Evolutionary conservation across 2,113 vertebrate genomes (phyloP), one percentile per base, ranked within the genome.

Genomic region (Poeciliopsis retropinna): DNA sequence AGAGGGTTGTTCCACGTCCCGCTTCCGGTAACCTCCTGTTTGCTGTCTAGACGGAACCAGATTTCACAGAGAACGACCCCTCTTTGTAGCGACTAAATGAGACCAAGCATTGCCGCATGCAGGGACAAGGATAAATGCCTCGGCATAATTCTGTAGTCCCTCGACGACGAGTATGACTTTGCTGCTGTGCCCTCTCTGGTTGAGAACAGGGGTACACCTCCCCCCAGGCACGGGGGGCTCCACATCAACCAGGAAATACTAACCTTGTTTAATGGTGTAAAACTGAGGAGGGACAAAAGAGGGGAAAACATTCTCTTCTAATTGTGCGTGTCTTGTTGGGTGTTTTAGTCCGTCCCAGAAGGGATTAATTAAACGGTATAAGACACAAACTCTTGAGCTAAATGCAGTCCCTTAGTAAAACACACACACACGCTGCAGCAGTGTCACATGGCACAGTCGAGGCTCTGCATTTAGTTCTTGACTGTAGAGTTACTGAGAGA

Each of bases 201-300:
- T 63, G 67, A 76, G 80, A 73, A 82, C 5, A 7, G 79, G 77
- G 65, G 72, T 39, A 75, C 65, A 25, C 65, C 73, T 78, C 75
- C 85, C 31, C 85, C 83, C 80, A 78, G 75, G 77, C 70, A 25
- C 73, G 9, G 80, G 44, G 78, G 74, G 44, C 81, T 77, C 66
- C 60, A 69, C 82, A 34, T 73, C 72, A 76, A 81, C 83, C 84
- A 4, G 63, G 78, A 71, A 86, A 78, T 10, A 64, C 78, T 85
- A 86, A 86, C 87, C 85, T 90, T 88, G 83, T 85, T 76, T 93
- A 89, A 91, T 90, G 85, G 86, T 82, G 81, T 88, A 80, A 83
- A 91, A 89, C 29, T 34, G 37, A 72, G 75, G 66, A 76, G 61
- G 67, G 84, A 72, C 72, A 68, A 37, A 37, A 37, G 51, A 75